Conservation (phyloP, 2,888 invertebrate genomes). For the Chymomyza procnemis region DNA sequence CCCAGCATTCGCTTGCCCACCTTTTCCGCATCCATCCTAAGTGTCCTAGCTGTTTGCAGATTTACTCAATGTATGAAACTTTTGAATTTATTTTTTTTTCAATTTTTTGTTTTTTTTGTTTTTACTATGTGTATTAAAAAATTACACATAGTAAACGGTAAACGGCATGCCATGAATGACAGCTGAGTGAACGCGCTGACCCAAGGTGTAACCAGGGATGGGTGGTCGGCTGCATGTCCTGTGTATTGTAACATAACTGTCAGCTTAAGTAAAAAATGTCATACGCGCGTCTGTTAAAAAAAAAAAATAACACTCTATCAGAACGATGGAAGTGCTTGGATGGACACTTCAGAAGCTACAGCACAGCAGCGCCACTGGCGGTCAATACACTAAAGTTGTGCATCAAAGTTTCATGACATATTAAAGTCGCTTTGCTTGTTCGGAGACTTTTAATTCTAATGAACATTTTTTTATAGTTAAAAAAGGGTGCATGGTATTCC, state of each 20-base stretch:
- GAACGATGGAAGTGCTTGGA: constrained; percentile 16
- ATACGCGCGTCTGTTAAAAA: constrained; percentile 56
- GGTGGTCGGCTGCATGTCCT: constrained; percentile 11
- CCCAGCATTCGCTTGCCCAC: constrained; percentile 38
- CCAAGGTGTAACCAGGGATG: constrained; percentile 22
- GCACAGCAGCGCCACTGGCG: constrained; percentile 37
- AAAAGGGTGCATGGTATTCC: no score
- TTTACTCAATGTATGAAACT: constrained; percentile 51
- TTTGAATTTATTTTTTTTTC: constrained; percentile 60
- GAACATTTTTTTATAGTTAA: no score
- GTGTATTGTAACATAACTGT: constrained; percentile 63
- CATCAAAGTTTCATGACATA: constrained; percentile 64
- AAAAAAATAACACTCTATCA: constrained; percentile 29
- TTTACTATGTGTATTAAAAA: constrained; percentile 46
- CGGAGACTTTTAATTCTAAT: neutral
- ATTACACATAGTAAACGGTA: no score
- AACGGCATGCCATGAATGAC: constrained; percentile 68
- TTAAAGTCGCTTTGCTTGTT: constrained; percentile 50
- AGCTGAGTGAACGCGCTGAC: constrained; percentile 60
- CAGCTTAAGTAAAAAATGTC: constrained; percentile 75
- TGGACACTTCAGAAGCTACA: constrained; percentile 7
- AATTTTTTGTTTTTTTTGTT: constrained; percentile 26
- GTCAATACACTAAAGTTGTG: constrained; percentile 34
- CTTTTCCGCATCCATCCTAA: neutral
- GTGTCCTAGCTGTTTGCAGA: neutral